A percentile compares a stretch with the other conserved stretches of the same genome.
Evolutionary conservation across 2,113 vertebrate species (phyloP).

Genomic region (Eptesicus fuscus): DNA sequence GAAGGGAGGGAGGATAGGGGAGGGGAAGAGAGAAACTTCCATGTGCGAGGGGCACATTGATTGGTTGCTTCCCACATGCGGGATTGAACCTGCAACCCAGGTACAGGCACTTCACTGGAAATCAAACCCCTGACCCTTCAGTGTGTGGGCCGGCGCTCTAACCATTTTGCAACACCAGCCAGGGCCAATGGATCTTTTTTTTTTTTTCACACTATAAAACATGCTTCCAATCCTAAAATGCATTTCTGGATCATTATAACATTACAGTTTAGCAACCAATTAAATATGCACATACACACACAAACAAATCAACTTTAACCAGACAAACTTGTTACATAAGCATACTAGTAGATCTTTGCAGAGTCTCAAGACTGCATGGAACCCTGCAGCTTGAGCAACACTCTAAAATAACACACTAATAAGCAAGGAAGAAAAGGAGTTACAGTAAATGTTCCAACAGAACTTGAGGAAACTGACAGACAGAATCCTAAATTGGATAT

Average conservation of each 20-base stretch:
- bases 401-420: constrained; percentile 61
- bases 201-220: background rate
- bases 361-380: background rate
- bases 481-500: constrained; percentile 61
- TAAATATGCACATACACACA: background rate
- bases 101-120: too few species aligned
- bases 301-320: background rate
- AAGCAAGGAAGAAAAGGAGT: background rate
- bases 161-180: too few species aligned
- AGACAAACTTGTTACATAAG: background rate
- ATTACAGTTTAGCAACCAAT: constrained; percentile 23
- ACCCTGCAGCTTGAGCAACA: background rate
- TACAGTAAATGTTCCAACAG: constrained; percentile 26
- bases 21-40: too few species aligned
- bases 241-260: background rate
- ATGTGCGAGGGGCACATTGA: too few species aligned
- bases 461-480: constrained; percentile 39
- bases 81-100: too few species aligned
- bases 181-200: background rate
- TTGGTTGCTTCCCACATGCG: too few species aligned
- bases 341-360: background rate
- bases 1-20: too few species aligned
- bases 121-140: too few species aligned
- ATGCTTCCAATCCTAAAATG: background rate
- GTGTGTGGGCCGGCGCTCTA: too few species aligned